Base-by-base conservation (phyloP, 1,140 invertebrate genomes). In the Semibalanus balanoides region DNA sequence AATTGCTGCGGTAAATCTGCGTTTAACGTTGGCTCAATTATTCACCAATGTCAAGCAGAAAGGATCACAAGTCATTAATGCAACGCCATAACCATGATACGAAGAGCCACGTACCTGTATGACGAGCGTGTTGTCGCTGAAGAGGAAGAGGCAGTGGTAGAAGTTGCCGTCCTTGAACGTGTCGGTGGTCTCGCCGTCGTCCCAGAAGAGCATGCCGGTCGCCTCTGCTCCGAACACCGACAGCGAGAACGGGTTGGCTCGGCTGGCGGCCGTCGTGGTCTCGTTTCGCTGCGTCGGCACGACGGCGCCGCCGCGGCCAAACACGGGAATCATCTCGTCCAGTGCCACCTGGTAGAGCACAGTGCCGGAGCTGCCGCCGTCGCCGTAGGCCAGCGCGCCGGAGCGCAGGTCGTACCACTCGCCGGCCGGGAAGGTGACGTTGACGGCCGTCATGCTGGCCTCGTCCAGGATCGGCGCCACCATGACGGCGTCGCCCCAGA, bases 401-500 rank as follows among this genome's bases (percentile, higher is more conserved):
- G 9, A 3, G 5, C 69, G 22, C 5, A 70, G 69, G 22, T 70
- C 69, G 69, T 11, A 70, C 69, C 69, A 70, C n/a, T 3, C 5
- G 22, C 69, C 69, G 22, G 69, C 69, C n/a, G 69, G 69, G n/a
- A 70, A 70, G 25, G n/a, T 28, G 7, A 70, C 69, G n/a, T 25
- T 28, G 25, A 70, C 69, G 25, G 22, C 25, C 22, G 75, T 76
- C 76, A 77, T 31, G 74, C 40, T 51, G 76, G 78, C 89, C 81
- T 90, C 84, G 78, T 89, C 84, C 76, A 94, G 82, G 64, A 94
- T 89, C 14, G 93, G 93, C 31, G 88, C 84, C 64, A 96, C 88
- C 85, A 95, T 87, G 5, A 96, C 78, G 73, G 86, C 84, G 19
- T 87, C 83, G 28, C 93, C 93, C 87, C 93, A 91, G 78, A 95